Base-by-base conservation (phyloP, 2,888 invertebrate genomes). In the Trachelus tabidus region DNA sequence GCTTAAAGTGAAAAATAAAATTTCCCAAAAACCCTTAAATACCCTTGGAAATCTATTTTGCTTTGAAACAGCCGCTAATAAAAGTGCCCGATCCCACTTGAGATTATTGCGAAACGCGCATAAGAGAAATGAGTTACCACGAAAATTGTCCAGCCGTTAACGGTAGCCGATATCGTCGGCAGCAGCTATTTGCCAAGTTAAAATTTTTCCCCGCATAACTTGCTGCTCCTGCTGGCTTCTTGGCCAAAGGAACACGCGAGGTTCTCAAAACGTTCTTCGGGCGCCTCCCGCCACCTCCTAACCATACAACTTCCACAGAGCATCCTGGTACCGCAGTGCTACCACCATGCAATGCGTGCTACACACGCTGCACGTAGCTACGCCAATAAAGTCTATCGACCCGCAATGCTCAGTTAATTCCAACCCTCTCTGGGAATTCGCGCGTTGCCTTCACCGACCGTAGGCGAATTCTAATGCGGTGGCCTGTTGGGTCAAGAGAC, bases 361-460 rank as follows among this genome's bases (percentile, higher is more conserved):
- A 34, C 71, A 34, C 71, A 71, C 71, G 71, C 33, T 71, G 71
- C 34, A 34, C 71, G 71, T 77, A 74, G 69, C 75, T 78, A 76
- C 80, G 77, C 81, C 82, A 80, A 84, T 83, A 83, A 83, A 83
- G 79, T 79, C 79, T 77, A 78, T 80, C 80, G 80, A 79, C 80
- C 83, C 82, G 76, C 80, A 77, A 79, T 75, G 79, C 79, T 81
- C 80, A 79, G 83, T 83, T 84, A 82, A 84, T 82, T 83, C 78
- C 82, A 80, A 79, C 80, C 76, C 79, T 73, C 73, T 77, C 75
- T 56, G 79, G 77, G 79, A 80, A 80, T 77, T 82, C 81, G 81
- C 81, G 81, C 78, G 79, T 77, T 74, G 76, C 73, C 56, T 9
- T 56, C 56, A 0, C 56, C 56, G 35, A 9, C 56, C 23, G 23